Percentiles rank a stretch among this genome's conserved stretches.
Conservation (phyloP, 2,113 vertebrate genomes). For the Melanerpes formicivorus region DNA sequence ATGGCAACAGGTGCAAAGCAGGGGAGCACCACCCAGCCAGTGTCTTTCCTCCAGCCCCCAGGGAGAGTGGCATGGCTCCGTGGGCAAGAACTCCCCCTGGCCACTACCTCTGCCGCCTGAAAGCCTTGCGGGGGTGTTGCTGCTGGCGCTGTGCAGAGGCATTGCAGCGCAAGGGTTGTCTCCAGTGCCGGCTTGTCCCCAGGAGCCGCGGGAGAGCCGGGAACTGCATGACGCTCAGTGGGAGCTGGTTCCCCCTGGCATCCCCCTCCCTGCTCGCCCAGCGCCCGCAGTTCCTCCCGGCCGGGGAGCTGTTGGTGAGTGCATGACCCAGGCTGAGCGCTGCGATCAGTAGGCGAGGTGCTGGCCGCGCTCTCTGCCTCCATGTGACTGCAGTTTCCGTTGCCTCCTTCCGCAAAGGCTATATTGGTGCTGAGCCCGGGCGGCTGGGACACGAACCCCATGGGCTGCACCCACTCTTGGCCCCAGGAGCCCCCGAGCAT, state of each 20-base stretch:
- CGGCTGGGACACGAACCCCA: neutral
- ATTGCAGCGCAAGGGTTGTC: rapidly evolving
- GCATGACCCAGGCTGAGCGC: constrained; percentile 33
- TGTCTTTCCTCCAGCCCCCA: neutral
- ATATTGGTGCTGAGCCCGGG: constrained; percentile 60
- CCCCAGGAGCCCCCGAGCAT: neutral
- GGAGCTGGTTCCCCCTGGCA: neutral
- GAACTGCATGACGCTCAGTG: neutral
- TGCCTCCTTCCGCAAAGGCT: constrained; percentile 83
- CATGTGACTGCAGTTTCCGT: constrained; percentile 86
- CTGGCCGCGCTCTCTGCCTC: constrained; percentile 62
- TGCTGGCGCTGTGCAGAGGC: neutral
- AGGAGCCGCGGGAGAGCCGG: neutral
- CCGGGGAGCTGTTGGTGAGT: neutral
- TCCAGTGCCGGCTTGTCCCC: neutral
- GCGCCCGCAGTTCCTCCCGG: constrained; percentile 32
- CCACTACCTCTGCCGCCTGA: neutral
- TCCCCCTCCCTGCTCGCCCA: neutral
- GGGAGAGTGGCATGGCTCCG: rapidly evolving
- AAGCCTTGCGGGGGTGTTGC: neutral
- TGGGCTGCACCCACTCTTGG: neutral
- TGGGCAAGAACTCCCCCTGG: rapidly evolving
- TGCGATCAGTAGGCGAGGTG: constrained; percentile 18
- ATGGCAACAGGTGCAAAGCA: rapidly evolving
- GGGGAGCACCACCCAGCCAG: rapidly evolving